Base-by-base conservation (phyloP, 2,797 vertebrate species). In the Hydrophis major region DNA sequence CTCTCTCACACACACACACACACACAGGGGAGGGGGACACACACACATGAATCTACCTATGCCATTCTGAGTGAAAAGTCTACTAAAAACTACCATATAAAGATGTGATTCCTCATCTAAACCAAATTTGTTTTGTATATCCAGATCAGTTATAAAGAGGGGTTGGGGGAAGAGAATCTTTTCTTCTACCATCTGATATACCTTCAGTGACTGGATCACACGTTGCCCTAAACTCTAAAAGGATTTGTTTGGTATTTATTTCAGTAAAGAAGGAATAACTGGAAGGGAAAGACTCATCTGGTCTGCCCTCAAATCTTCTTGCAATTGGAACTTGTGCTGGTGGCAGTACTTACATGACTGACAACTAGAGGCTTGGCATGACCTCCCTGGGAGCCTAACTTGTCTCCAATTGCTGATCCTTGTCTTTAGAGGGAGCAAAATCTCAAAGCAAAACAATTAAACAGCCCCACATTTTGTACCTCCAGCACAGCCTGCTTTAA, bases 141-240 rank as follows among this genome's bases (percentile, higher is more conserved):
- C 20, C 74, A 83, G 22, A 10, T 83, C 74, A 83, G 20, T 47
- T 83, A 25, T 83, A 83, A 83, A 74, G 14, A 18, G 6, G 4
- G 8, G 10, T 0, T 10, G 32, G 0, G 0, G 2, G 2, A 6
- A 7, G 74, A 12, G 42, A 25, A 25, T 47, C 1, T 83, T 47
- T 25, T 47, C 42, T 47, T 83, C 20, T 47, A 12, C 10, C 20
- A 22, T 47, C 20, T 83, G 37, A 25, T 83, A 83, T 47, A 47
- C 42, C 74, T 47, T 83, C 37, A 47, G 37, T 83, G 37, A 47
- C 74, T 83, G 37, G 37, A 22, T 83, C 37, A 25, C 37, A 83
- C 42, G 47, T 83, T 83, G 42, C 20, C 20, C 37, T 83, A 47
- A 25, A 20, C 42, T 25, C 10, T 83, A 25, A 83, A 83, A 47